phyloP scores from a whole-genome alignment of 64 coral and sea anemone genomes.

The Catalaphyllia jardinei region DNA sequence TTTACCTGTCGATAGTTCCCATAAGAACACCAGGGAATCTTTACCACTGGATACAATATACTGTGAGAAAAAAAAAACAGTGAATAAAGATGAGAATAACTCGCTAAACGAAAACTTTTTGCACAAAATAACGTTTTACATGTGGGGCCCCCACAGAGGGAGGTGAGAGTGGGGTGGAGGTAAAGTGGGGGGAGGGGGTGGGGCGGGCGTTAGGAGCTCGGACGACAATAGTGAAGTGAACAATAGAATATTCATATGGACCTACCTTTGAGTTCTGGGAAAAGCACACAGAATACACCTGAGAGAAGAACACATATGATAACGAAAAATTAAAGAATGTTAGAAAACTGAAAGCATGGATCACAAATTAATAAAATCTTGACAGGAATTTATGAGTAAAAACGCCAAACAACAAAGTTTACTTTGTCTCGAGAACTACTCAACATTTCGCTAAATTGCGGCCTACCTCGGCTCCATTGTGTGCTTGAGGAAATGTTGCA shows the following conservation, averaged over 20 bases:
- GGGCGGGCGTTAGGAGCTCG: too few relatives aligned
- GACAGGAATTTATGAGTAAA: too few relatives aligned
- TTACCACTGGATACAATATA: conserved; percentile 95
- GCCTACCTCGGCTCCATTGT: conserved; percentile 85
- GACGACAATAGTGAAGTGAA: too few relatives aligned
- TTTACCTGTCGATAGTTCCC: conserved; percentile 97
- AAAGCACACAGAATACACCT: conserved; percentile 94
- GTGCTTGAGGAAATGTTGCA: conserved; percentile 88
- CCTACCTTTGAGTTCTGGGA: conserved; percentile 94
- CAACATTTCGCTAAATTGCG: too few relatives aligned
- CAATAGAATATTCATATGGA: too few relatives aligned
- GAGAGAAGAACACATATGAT: not conserved
- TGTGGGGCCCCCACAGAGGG: too few relatives aligned
- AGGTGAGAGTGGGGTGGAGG: too few relatives aligned
- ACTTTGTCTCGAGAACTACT: too few relatives aligned
- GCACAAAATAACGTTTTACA: not conserved
- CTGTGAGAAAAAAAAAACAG: conserved; percentile 35
- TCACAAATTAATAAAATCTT: too few relatives aligned
- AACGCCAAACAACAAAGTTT: not conserved
- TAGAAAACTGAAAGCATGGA: too few relatives aligned
- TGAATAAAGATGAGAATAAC: not conserved
- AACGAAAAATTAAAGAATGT: not conserved
- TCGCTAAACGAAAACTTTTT: too few relatives aligned
- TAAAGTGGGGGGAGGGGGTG: too few relatives aligned
- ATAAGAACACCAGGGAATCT: conserved; percentile 90